Evolutionary conservation across 2,797 vertebrate species (phyloP).

Genomic region (Paedocypris micromegethes): DNA sequence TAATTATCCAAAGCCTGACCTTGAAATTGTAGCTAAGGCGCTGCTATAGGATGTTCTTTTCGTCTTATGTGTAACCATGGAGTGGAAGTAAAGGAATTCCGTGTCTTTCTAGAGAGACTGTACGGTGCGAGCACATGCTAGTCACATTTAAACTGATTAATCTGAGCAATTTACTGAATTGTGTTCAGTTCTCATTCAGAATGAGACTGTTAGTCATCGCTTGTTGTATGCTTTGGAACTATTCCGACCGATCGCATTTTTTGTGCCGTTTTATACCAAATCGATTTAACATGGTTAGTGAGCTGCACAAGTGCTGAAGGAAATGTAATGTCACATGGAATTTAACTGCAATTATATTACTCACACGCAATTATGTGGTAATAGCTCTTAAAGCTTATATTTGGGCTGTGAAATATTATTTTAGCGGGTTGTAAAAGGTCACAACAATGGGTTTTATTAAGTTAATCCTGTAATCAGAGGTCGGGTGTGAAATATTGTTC

Average conservation of each 20-base stretch:
- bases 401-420: background rate
- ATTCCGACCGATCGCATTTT: too few relatives aligned
- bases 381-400: background rate
- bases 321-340: too few relatives aligned
- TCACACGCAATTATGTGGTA: background rate
- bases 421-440: background rate
- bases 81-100: slow-evolving; percentile 9
- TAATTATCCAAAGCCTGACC: slow-evolving; percentile 30
- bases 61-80: slow-evolving; percentile 10
- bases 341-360: background rate
- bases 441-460: background rate
- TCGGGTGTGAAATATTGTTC: background rate
- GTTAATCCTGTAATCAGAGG: too few relatives aligned
- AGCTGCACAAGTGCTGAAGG: too few relatives aligned
- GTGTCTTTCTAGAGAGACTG: background rate
- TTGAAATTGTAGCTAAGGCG: slow-evolving; percentile 34
- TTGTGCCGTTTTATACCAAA: too few relatives aligned
- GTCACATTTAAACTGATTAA: background rate
- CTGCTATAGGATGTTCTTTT: slow-evolving; percentile 4
- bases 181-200: too few relatives aligned
- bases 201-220: too few relatives aligned
- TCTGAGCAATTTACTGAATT: background rate
- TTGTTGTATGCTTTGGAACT: too few relatives aligned
- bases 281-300: too few relatives aligned
- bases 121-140: background rate